These are phyloP conservation scores for Acholoe squamosa DNA, from an alignment of 2,888 invertebrate genomes.

Conservation along the genomic window DNA sequence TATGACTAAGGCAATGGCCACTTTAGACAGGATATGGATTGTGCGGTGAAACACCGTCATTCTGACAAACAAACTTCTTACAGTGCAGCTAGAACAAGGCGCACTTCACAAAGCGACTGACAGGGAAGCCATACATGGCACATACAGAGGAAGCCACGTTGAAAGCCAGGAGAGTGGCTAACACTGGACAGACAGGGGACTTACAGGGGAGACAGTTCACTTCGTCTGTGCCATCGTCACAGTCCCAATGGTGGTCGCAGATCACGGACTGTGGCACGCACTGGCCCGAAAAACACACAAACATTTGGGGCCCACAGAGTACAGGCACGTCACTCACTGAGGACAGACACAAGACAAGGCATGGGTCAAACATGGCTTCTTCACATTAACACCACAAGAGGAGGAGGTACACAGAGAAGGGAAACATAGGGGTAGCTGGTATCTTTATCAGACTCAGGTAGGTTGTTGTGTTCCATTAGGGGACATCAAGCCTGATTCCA, in stretches of 20 bases:
- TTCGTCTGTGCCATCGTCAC: slow-evolving; percentile 93
- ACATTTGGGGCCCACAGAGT: slow-evolving; percentile 49
- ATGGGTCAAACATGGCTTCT: neutral
- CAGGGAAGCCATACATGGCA: neutral
- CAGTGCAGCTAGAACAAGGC: too few relatives aligned
- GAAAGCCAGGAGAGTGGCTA: slow-evolving; percentile 85
- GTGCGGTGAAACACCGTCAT: too few relatives aligned
- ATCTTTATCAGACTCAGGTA: too few relatives aligned
- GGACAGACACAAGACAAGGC: neutral
- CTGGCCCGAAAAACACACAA: slow-evolving; percentile 53
- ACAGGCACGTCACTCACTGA: slow-evolving; percentile 38
- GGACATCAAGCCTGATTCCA: too few relatives aligned
- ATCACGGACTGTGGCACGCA: slow-evolving; percentile 77
- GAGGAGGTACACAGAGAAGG: neutral
- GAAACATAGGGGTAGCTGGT: too few relatives aligned
- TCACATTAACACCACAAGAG: slow-evolving; percentile 2
- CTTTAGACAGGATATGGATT: too few relatives aligned
- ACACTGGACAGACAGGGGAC: slow-evolving; percentile 72
- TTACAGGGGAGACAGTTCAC: slow-evolving; percentile 86
- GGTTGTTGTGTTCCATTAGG: too few relatives aligned
- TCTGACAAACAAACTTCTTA: too few relatives aligned
- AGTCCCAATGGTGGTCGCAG: slow-evolving; percentile 82
- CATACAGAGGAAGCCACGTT: slow-evolving; percentile 86
- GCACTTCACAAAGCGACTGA: neutral
- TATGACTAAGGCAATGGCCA: too few relatives aligned